Evolutionary conservation across 2,888 invertebrate species (phyloP), one percentile per base, ranked within the genome.

Genomic region (Strigamia maritima): DNA sequence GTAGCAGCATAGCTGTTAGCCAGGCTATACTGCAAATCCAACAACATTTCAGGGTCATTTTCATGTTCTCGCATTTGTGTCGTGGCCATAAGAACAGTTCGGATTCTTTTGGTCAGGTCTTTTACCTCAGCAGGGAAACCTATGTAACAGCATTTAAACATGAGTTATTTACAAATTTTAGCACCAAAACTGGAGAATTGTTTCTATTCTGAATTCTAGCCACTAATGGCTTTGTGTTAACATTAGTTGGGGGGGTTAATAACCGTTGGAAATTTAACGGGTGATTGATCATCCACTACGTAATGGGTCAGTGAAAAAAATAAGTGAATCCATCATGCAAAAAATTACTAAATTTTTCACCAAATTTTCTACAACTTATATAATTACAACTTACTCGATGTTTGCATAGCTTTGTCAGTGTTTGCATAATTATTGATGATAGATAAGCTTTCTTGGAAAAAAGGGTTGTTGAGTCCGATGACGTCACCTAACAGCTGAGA

Each of bases 1-100:
- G 97, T 97, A 54, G 95, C 95, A 74, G 97, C 94, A 84, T 95
- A 95, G 0, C 95, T 95, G 86, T 94, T 95, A 2, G 97, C 97
- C 81, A 97, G 87, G 80, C 95, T 94, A 85, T 95, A 93, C 86
- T 97, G 96, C 80, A 97, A 87, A 86, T 97, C 97, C 0, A 95
- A 91, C 81, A 96, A 86, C 88, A 95, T 93, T 84, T 97, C 95
- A 7, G 96, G 94, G 86, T 98, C 97, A 88, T 95, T 89, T 86
- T 94, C 90, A 86, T 97, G 91, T 84, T 97, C 90, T 82, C 94
- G 92, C 90, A 98, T 93, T 83, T 97, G 94, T 0, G 95, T 93
- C 0, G 98, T 94, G 0, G 98, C 97, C 89, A 96, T 95, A 38
- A 98, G 90, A 0, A 98, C 97, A 0, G 97, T 97, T 80, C 97